A percentile compares a stretch with the other conserved stretches of the same genome.
Evolutionary conservation across 2,797 vertebrate genomes (phyloP).

Genomic region (Chelon labrosus): DNA sequence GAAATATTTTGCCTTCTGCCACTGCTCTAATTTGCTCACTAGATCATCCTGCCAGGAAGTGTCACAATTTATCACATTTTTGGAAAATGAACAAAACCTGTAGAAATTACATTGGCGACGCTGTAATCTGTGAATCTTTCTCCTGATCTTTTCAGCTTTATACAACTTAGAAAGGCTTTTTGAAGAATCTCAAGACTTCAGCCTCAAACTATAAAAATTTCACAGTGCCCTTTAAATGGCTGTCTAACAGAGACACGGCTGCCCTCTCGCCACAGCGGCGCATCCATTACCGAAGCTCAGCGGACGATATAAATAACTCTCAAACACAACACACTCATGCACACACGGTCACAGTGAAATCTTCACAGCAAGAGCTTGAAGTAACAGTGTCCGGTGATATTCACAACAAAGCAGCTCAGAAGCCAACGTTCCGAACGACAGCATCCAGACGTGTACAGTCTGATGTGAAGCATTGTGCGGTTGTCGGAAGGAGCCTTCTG

Average conservation of each 20-base stretch:
- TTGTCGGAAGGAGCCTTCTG: slow-evolving; percentile 3
- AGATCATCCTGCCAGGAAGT: no score
- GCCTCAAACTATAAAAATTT: slow-evolving; percentile 38
- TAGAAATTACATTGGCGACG: no score
- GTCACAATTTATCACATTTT: no score
- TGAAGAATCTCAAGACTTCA: no score
- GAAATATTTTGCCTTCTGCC: no score
- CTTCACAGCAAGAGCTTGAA: slow-evolving; percentile 1
- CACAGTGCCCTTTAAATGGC: slow-evolving; percentile 19
- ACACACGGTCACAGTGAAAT: slow-evolving; percentile 3
- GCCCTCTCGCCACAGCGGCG: slow-evolving; percentile 22
- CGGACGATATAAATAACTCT: slow-evolving; percentile 46
- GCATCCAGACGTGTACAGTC: background rate
- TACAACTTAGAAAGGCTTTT: no score
- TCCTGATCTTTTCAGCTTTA: no score
- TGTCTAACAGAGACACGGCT: slow-evolving; percentile 16
- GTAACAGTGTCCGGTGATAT: background rate
- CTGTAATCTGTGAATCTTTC: no score
- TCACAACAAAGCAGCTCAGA: background rate
- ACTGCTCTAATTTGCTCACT: no score
- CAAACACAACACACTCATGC: slow-evolving; percentile 9
- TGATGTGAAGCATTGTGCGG: background rate
- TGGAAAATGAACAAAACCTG: no score
- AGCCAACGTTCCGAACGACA: background rate
- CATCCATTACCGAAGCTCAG: slow-evolving; percentile 35